Percentiles rank a stretch among this genome's conserved stretches.
Evolutionary conservation across 2,797 vertebrate species (phyloP).

Genomic region (Natrix natrix): DNA sequence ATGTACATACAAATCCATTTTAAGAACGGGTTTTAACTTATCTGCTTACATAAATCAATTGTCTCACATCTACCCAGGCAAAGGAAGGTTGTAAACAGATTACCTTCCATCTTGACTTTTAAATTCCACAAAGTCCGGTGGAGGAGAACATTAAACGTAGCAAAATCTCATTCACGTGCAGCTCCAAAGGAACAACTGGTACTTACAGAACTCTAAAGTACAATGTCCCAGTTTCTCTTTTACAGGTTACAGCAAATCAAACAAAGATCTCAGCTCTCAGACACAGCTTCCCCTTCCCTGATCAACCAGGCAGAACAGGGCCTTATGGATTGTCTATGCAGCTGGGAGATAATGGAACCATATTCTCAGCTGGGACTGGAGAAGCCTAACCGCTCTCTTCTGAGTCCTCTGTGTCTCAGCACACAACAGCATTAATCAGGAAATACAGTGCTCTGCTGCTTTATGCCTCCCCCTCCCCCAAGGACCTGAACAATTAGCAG

Average conservation of each 20-base stretch:
- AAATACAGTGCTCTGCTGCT: conserved; percentile 57
- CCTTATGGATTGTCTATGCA: conserved; percentile 66
- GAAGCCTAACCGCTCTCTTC: conserved; percentile 60
- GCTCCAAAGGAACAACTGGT: conserved; percentile 57
- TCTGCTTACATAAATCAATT: conserved; percentile 41
- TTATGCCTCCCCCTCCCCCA: conserved; percentile 49
- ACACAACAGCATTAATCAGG: conserved; percentile 66
- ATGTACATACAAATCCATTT: background rate
- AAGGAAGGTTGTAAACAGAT: conserved; percentile 38
- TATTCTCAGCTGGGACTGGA: conserved; percentile 69
- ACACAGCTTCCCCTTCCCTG: conserved; percentile 60
- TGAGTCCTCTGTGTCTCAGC: conserved; percentile 56
- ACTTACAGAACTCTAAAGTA: conserved; percentile 59
- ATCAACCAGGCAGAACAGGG: conserved; percentile 76
- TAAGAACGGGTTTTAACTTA: background rate
- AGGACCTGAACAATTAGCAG: conserved; percentile 56
- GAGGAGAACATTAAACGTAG: conserved; percentile 52
- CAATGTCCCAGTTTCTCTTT: conserved; percentile 64
- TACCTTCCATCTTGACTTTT: conserved; percentile 34
- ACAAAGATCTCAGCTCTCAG: conserved; percentile 52
- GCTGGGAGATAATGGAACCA: conserved; percentile 69
- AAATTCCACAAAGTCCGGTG: conserved; percentile 29
- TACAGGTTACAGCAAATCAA: conserved; percentile 50
- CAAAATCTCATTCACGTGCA: conserved; percentile 60
- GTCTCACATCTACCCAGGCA: conserved; percentile 18